Evolutionary conservation across 2,888 invertebrate species (phyloP).

Genomic region (Ctena decussata): DNA sequence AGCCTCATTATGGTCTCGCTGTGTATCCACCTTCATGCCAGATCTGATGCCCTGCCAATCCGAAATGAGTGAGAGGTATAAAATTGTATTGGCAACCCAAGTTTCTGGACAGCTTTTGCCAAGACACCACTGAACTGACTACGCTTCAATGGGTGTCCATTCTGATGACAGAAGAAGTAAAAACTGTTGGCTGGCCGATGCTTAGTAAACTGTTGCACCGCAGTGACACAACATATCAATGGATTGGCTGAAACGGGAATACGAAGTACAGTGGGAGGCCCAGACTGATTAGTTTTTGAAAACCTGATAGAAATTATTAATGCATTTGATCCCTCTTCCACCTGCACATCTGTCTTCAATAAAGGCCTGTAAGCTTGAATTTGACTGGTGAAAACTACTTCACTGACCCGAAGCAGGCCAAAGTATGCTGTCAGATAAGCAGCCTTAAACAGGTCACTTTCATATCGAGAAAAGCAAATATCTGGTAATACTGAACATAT

Average conservation of each 20-base stretch:
- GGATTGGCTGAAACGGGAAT: background rate
- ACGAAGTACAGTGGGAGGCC: background rate
- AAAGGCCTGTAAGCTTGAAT: background rate
- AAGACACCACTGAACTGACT: background rate
- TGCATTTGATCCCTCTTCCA: background rate
- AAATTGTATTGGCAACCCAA: background rate
- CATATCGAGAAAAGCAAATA: background rate
- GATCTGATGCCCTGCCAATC: background rate
- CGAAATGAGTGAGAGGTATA: background rate
- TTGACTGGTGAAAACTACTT: background rate
- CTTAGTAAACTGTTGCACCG: background rate
- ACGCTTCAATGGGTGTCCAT: background rate
- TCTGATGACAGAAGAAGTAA: background rate
- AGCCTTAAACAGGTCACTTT: background rate
- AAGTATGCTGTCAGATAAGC: slow-evolving; percentile 1
- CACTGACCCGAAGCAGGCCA: slow-evolving; percentile 5
- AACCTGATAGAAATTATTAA: background rate
- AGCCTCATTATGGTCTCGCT: background rate
- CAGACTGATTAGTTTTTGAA: slow-evolving; percentile 1
- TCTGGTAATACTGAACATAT: background rate
- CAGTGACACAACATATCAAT: background rate
- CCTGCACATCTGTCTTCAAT: background rate
- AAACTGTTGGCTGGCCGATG: background rate
- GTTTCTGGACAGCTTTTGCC: background rate
- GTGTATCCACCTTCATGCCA: background rate